Evolutionary conservation across 2,888 invertebrate species (phyloP).

Genomic region (Scaptomyza flava): DNA sequence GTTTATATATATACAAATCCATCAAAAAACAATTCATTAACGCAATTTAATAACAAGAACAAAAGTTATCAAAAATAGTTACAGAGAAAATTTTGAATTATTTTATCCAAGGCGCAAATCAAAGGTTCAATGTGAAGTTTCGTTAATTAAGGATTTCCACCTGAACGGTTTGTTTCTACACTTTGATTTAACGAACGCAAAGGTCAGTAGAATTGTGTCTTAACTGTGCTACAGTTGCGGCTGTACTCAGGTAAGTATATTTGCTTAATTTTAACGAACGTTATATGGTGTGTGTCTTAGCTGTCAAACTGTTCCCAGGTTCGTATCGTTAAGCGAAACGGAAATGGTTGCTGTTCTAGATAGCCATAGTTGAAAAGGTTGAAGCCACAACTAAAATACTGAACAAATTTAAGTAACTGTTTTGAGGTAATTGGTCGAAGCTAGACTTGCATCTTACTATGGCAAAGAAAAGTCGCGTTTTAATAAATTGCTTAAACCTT

Average conservation of each 20-base stretch:
- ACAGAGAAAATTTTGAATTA: not conserved
- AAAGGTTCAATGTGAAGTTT: not conserved
- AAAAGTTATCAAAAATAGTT: constrained; percentile 16
- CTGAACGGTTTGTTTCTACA: not conserved
- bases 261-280: too few species aligned
- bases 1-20: constrained; percentile 17
- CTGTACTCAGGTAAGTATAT: too few species aligned
- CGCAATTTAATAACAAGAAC: constrained; percentile 31
- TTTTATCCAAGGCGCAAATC: not conserved
- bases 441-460: too few species aligned
- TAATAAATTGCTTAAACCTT: too few species aligned
- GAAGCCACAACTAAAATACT: too few species aligned
- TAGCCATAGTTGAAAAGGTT: too few species aligned
- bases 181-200: not conserved
- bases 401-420: too few species aligned
- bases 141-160: not conserved
- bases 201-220: not conserved
- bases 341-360: too few species aligned
- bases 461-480: too few species aligned
- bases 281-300: not conserved
- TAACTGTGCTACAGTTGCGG: not conserved
- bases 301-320: not conserved
- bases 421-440: too few species aligned
- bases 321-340: too few species aligned
- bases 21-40: constrained; percentile 7